These are phyloP conservation scores for Pseudomyrmex gracilis DNA, from an alignment of 1,140 invertebrate species.

Conservation along the genomic window DNA sequence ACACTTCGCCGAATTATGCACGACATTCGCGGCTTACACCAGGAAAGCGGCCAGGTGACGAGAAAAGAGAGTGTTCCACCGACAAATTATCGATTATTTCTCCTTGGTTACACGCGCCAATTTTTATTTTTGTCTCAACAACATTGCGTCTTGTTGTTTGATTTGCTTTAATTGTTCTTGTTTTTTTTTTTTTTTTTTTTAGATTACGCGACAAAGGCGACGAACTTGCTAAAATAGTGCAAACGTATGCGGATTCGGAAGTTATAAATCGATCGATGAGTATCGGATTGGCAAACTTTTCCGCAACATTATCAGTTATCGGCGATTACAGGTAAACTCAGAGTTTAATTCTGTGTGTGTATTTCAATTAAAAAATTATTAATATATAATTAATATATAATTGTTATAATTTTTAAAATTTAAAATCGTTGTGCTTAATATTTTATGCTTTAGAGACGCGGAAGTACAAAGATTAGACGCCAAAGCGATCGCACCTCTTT, in stretches of 20 bases:
- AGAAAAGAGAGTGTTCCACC: neutral
- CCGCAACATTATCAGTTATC: constrained; percentile 88
- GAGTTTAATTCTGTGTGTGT: neutral
- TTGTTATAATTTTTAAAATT: neutral
- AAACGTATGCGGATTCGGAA: constrained; percentile 89
- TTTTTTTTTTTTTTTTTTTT: constrained; percentile 18
- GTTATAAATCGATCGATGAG: constrained; percentile 89
- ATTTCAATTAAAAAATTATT: neutral
- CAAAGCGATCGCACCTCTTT: constrained; percentile 89
- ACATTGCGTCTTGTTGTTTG: neutral
- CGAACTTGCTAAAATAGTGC: constrained; percentile 88
- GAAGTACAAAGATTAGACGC: constrained; percentile 89
- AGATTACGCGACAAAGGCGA: constrained; percentile 90
- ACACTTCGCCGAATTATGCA: constrained; percentile 89
- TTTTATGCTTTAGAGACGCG: constrained; percentile 84
- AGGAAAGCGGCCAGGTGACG: constrained; percentile 89
- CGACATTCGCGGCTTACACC: constrained; percentile 88
- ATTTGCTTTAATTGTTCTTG: no score
- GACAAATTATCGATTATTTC: constrained; percentile 65
- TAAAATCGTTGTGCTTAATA: neutral
- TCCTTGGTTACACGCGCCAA: neutral
- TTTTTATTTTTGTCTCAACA: neutral
- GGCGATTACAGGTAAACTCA: constrained; percentile 87
- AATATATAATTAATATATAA: constrained; percentile 5
- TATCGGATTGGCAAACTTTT: constrained; percentile 88